Evolutionary conservation across 2,888 invertebrate genomes (phyloP), one percentile per base, ranked within the genome.

Genomic region (Pachliopta kotzebuea): DNA sequence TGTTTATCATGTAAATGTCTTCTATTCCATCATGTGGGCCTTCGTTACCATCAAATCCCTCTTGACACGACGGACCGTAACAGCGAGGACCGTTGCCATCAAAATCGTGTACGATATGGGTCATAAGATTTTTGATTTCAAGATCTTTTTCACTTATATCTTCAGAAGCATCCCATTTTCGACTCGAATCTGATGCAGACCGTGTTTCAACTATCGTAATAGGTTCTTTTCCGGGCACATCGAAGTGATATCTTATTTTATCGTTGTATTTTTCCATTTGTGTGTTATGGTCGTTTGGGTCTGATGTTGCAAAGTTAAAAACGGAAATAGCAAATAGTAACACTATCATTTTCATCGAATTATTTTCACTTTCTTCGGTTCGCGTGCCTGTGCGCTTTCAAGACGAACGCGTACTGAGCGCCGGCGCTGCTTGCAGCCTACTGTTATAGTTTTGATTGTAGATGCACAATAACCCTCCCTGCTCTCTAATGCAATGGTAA

Each of bases 191-290:
- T 54, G 75, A 73, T 70, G 75, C 65, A 0, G 81, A 74, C 66
- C 81, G 84, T 29, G 90, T 91, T 80, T 94, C 94, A 65, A 93
- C 85, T 31, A 94, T 93, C 1, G 93, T 91, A 23, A 94, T 93
- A 0, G 94, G 92, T 21, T 89, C 81, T 31, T 92, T 92, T 67
- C 93, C 93, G 1, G 93, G 93, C 55, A 93, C 92, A 65, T 93
- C 88, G 53, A 94, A 72, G 74, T 93, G 88, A 74, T 93, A 93
- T 0, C 89, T 92, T 21, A 91, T 84, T 71, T 82, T 85, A 54
- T 82, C 83, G 53, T 79, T 78, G 70, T 88, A 85, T 72, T 86
- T 85, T 67, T 84, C 84, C 58, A 83, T 77, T 74, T 84, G 84
- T 53, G 57, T 65, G 24, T 79, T 77, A 57, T 79, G 80, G 70